A percentile compares a stretch with the other conserved stretches of the same genome.
These are phyloP conservation scores for Holotrichia oblita DNA, from an alignment of 1,140 invertebrate species.

Conservation along the genomic window DNA sequence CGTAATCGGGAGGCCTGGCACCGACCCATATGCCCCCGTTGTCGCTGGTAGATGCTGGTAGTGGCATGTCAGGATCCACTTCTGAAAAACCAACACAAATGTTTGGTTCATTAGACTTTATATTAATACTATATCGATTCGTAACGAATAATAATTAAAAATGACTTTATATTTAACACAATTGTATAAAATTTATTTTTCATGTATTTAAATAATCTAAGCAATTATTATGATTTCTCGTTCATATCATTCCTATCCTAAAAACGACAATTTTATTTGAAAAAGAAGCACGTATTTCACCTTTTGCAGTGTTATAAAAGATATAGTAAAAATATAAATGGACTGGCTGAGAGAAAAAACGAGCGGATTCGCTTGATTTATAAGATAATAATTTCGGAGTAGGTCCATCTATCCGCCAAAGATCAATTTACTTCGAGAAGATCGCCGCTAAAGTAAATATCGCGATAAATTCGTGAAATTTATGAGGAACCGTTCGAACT, in stretches of 20 bases:
- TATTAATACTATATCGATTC: no score
- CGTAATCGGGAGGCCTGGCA: slow-evolving; percentile 64
- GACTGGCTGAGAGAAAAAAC: neutral
- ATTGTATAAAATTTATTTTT: no score
- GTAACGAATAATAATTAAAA: no score
- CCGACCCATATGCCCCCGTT: slow-evolving; percentile 61
- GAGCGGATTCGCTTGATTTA: slow-evolving; percentile 26
- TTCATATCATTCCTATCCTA: no score
- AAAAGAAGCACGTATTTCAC: no score
- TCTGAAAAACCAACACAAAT: no score
- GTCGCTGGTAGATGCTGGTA: slow-evolving; percentile 59
- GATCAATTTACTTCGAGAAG: slow-evolving; percentile 2
- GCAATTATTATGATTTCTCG: no score
- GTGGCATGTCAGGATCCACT: slow-evolving; percentile 62
- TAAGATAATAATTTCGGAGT: slow-evolving; percentile 35
- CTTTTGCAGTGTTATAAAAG: neutral
- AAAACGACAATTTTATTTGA: no score
- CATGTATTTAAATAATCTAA: no score
- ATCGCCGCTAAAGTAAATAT: slow-evolving; percentile 26
- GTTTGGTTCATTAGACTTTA: no score
- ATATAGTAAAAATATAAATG: slow-evolving; percentile 8
- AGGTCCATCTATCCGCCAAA: slow-evolving; percentile 17
- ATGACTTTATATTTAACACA: no score
- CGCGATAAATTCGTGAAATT: slow-evolving; percentile 24
- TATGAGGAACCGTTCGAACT: slow-evolving; percentile 9